Percentiles rank a stretch among this genome's conserved stretches.
phyloP scores from a whole-genome alignment of 2,797 vertebrate species.

The Nasua narica region DNA sequence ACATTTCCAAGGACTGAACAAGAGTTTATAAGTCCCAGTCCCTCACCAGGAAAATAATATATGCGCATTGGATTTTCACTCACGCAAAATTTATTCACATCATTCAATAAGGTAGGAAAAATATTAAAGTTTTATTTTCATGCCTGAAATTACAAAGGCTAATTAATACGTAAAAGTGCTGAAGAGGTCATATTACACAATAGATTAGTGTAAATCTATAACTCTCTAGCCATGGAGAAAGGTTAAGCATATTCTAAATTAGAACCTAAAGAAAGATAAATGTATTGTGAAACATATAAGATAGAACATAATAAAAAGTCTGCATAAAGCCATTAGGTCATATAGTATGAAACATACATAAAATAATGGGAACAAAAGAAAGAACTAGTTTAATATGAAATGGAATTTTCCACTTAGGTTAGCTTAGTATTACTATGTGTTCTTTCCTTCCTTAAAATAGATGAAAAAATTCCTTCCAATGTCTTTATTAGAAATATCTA shows the following conservation, averaged over 20 bases:
- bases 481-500: constrained; percentile 11
- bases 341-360: background rate
- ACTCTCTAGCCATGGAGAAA: constrained; percentile 82
- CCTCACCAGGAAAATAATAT: constrained; percentile 79
- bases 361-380: background rate
- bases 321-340: constrained; percentile 67
- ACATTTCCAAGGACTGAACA: constrained; percentile 86
- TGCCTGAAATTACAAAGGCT: constrained; percentile 82
- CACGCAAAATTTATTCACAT: constrained; percentile 89
- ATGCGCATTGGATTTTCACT: constrained; percentile 89
- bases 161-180: constrained; percentile 81
- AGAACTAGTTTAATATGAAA: constrained; percentile 59
- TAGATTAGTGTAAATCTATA: constrained; percentile 82
- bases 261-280: constrained; percentile 74
- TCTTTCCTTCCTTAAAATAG: constrained; percentile 40
- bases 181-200: constrained; percentile 79
- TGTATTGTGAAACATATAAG: constrained; percentile 33
- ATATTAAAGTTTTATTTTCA: constrained; percentile 85
- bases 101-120: constrained; percentile 95
- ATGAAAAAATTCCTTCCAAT: constrained; percentile 10
- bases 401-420: constrained; percentile 63
- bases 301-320: constrained; percentile 65
- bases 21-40: constrained; percentile 71
- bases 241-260: constrained; percentile 76
- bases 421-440: background rate